These are phyloP conservation scores for Colius striatus DNA, from an alignment of 2,113 vertebrate species.

Conservation along the genomic window DNA sequence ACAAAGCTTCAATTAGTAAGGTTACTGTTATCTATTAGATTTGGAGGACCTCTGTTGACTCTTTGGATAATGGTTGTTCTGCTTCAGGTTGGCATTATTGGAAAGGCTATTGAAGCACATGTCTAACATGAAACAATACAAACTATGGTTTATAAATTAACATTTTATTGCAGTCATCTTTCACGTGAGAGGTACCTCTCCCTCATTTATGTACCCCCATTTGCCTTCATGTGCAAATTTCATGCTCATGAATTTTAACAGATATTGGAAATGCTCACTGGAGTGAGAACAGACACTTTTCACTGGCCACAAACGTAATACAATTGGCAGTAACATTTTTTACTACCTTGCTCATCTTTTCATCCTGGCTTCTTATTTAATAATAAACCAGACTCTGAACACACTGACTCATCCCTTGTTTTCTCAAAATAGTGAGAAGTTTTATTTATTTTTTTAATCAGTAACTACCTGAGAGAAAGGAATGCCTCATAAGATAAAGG, in stretches of 20 bases:
- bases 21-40: background rate
- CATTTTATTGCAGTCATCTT: constrained; percentile 15
- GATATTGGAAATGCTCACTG: constrained; percentile 19
- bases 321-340: background rate
- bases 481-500: constrained; percentile 67
- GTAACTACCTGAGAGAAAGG: constrained; percentile 67
- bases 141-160: constrained; percentile 15
- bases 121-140: background rate
- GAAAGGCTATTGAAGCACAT: background rate
- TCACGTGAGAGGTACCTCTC: background rate
- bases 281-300: constrained; percentile 11
- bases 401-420: constrained; percentile 61
- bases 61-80: background rate
- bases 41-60: background rate
- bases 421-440: constrained; percentile 67
- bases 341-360: constrained; percentile 14
- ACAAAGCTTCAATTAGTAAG: background rate
- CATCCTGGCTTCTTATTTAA: constrained; percentile 52
- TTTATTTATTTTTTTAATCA: constrained; percentile 68
- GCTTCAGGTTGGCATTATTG: background rate
- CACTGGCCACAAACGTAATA: background rate
- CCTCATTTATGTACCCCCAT: background rate
- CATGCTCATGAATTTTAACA: constrained; percentile 45
- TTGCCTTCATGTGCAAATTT: constrained; percentile 28
- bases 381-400: constrained; percentile 51